Conservation (phyloP, 2,113 vertebrate genomes). For the Emydura subglobosa region DNA sequence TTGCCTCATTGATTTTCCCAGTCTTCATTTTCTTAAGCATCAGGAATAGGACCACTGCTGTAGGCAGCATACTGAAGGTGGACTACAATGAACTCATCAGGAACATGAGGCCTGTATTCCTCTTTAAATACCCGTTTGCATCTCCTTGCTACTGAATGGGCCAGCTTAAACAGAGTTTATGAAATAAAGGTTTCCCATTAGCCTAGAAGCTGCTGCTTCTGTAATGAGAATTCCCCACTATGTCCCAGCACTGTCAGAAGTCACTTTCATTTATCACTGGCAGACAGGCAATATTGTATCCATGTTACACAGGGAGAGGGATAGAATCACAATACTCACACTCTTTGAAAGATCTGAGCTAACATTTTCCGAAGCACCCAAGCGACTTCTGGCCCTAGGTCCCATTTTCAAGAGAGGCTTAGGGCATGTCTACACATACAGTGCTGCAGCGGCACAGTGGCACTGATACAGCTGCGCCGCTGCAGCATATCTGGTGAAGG, state of each 20-base stretch:
- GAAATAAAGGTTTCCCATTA: neutral
- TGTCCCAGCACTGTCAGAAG: neutral
- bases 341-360: too few relatives aligned
- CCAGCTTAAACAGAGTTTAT: neutral
- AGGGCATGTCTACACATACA: neutral
- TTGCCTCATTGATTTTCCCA: neutral
- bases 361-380: neutral
- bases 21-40: neutral
- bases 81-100: neutral
- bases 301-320: too few relatives aligned
- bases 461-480: too few relatives aligned
- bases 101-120: neutral
- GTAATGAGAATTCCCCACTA: neutral
- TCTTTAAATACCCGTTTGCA: neutral
- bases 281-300: neutral
- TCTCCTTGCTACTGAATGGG: neutral
- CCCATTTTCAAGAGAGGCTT: neutral
- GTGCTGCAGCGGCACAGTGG: neutral
- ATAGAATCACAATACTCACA: too few relatives aligned
- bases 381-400: neutral
- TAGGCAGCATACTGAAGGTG: neutral
- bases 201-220: neutral
- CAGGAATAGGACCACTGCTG: neutral
- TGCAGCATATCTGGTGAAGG: neutral
- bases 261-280: neutral